These are phyloP conservation scores for Montipora capricornis DNA, from an alignment of 64 coral and sea anemone genomes.

Conservation along the genomic window DNA sequence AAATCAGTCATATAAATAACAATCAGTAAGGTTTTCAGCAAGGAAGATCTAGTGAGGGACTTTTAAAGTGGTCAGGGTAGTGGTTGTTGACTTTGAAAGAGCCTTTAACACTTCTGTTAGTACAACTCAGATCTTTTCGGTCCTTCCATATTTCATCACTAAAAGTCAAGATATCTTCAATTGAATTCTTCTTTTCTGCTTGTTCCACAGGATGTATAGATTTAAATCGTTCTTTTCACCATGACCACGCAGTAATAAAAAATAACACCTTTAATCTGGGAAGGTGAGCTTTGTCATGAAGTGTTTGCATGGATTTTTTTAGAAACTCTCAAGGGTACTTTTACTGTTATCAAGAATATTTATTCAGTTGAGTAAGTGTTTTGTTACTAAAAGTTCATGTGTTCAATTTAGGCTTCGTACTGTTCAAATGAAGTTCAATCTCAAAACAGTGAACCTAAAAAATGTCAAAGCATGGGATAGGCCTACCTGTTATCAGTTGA, in stretches of 20 bases:
- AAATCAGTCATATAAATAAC: no score
- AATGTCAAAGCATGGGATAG: constrained; percentile 73
- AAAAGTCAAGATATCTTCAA: not conserved
- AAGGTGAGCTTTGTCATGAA: constrained; percentile 16
- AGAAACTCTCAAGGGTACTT: not conserved
- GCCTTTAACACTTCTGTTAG: no score
- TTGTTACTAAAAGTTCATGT: not conserved
- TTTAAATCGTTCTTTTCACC: not conserved
- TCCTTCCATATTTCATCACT: no score
- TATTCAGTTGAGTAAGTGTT: not conserved
- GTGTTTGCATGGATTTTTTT: not conserved
- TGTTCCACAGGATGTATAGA: not conserved
- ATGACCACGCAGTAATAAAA: constrained; percentile 14
- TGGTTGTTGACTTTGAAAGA: no score
- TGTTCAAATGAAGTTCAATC: constrained; percentile 26
- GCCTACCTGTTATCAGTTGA: constrained; percentile 80
- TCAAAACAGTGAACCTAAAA: constrained; percentile 67
- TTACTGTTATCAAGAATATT: no score
- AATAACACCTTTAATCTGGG: constrained; percentile 61
- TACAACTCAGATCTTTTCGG: no score
- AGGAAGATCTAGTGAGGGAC: no score
- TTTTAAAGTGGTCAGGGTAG: no score
- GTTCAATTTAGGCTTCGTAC: constrained; percentile 35
- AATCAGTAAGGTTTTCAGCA: no score
- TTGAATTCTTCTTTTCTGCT: not conserved